A percentile compares a stretch with the other conserved stretches of the same genome.
These are phyloP conservation scores for Philaethria dido DNA, from an alignment of 2,888 invertebrate genomes.

Conservation along the genomic window DNA sequence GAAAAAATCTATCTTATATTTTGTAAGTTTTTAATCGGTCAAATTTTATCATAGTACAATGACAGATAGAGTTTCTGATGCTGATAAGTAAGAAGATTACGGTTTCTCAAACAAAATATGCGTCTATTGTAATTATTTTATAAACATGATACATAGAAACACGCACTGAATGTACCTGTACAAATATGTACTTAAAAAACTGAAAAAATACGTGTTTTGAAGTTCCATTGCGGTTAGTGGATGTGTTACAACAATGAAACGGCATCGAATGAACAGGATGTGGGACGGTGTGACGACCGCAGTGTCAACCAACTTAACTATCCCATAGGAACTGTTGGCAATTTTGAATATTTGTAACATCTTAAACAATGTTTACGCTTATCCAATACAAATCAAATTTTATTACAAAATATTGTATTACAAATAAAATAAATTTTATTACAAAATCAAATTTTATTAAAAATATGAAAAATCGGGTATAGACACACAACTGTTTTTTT, in stretches of 20 bases:
- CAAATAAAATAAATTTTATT: too few species aligned
- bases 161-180: background rate
- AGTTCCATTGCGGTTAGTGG: constrained; percentile 43
- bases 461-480: too few species aligned
- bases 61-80: constrained; percentile 12
- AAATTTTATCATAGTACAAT: constrained; percentile 23
- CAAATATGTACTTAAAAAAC: background rate
- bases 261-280: constrained; percentile 68
- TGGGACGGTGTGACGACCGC: constrained; percentile 68
- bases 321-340: constrained; percentile 51
- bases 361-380: background rate
- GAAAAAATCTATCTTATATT: constrained; percentile 11
- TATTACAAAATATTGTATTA: too few species aligned
- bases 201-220: constrained; percentile 35
- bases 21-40: constrained; percentile 21
- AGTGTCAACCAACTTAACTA: constrained; percentile 63
- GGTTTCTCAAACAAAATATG: constrained; percentile 5
- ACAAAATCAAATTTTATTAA: too few species aligned
- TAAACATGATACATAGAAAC: too few species aligned
- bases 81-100: constrained; percentile 2
- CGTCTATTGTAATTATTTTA: constrained; percentile 30
- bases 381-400: too few species aligned
- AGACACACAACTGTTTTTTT: too few species aligned
- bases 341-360: constrained; percentile 26
- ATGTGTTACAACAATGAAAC: constrained; percentile 60